A percentile compares a stretch with the other conserved stretches of the same genome.
Conservation (phyloP, 1,140 invertebrate species). For the Drosophila guanche region DNA sequence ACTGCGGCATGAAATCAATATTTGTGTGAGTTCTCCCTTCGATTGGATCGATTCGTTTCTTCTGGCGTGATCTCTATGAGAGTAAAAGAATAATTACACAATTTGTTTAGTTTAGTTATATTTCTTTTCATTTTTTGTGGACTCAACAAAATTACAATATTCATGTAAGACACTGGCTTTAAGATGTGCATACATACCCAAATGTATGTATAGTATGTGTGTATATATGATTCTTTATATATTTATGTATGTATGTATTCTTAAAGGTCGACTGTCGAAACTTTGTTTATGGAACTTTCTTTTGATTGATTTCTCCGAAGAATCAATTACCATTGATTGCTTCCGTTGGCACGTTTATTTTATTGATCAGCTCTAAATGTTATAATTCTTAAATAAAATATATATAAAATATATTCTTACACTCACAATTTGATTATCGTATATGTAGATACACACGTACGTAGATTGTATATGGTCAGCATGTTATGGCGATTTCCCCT, state of each 20-base stretch:
- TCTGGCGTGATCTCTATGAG: not conserved
- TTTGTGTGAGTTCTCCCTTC: too few species aligned
- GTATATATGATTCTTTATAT: slow-evolving; percentile 41
- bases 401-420: slow-evolving; percentile 66
- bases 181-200: slow-evolving; percentile 17
- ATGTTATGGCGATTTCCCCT: slow-evolving; percentile 62
- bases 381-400: slow-evolving; percentile 77
- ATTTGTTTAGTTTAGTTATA: slow-evolving; percentile 21
- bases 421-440: slow-evolving; percentile 45
- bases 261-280: slow-evolving; percentile 65
- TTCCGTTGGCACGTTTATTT: slow-evolving; percentile 66
- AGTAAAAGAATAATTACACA: slow-evolving; percentile 3
- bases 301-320: slow-evolving; percentile 35
- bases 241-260: slow-evolving; percentile 52
- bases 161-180: slow-evolving; percentile 75
- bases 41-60: too few species aligned
- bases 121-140: slow-evolving; percentile 42
- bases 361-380: slow-evolving; percentile 56
- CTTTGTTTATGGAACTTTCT: slow-evolving; percentile 63
- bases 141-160: slow-evolving; percentile 73
- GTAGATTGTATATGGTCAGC: slow-evolving; percentile 47
- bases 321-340: slow-evolving; percentile 55
- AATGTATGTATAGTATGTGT: slow-evolving; percentile 37
- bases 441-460: slow-evolving; percentile 19
- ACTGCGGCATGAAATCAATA: not conserved